Evolutionary conservation across 2,797 vertebrate genomes (phyloP).

Genomic region (Alcedo atthis): DNA sequence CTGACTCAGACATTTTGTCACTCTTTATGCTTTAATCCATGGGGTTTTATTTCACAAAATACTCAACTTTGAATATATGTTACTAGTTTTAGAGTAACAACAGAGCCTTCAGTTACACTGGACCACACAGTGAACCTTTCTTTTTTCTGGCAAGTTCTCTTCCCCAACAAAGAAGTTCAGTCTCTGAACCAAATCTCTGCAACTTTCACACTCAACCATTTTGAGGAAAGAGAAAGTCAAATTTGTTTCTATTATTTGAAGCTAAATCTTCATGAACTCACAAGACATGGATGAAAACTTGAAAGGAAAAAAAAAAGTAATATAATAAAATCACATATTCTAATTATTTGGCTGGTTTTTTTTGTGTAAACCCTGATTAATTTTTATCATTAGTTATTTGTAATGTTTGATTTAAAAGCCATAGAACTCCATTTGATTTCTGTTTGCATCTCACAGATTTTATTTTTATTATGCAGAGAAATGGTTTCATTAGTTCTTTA

Average conservation of each 20-base stretch:
- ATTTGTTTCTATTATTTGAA: neutral
- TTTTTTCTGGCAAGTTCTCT: neutral
- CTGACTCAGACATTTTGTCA: neutral
- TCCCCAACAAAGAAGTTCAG: neutral
- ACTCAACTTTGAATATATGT: fast-evolving
- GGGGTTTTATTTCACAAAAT: fast-evolving
- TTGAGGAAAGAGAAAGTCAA: neutral
- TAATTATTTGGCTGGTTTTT: neutral
- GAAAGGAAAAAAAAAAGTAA: too few species aligned
- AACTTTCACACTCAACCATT: neutral
- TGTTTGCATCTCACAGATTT: neutral
- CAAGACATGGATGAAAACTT: neutral
- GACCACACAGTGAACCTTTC: neutral
- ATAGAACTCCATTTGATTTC: neutral
- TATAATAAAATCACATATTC: neutral
- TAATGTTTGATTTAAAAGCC: neutral
- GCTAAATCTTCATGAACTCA: neutral
- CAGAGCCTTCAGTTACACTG: neutral
- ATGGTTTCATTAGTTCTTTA: neutral
- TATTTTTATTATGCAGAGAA: neutral
- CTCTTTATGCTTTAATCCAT: neutral
- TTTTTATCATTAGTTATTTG: neutral
- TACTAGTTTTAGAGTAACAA: neutral
- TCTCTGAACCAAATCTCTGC: neutral
- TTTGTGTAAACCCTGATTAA: neutral